A percentile compares a stretch with the other conserved stretches of the same genome.
Evolutionary conservation across 2,113 vertebrate genomes (phyloP).

Genomic region (Andinoacara biseriatus): DNA sequence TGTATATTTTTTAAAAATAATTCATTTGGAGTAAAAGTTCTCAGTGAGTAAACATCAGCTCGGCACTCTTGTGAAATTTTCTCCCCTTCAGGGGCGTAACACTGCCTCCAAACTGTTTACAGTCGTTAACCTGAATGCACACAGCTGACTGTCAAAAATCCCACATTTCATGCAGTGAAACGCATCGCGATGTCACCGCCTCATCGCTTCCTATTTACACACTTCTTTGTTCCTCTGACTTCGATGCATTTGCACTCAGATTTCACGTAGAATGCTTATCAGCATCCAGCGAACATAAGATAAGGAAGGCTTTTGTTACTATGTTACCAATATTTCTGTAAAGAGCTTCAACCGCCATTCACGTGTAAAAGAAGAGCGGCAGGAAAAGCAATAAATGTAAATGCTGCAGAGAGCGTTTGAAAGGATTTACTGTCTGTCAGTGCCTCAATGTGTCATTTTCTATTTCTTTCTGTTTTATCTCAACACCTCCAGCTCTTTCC

Average conservation of each 20-base stretch:
- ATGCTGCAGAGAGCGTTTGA: not conserved
- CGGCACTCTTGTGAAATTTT: too few species aligned
- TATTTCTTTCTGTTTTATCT: slow-evolving; percentile 23
- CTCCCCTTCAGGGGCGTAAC: too few species aligned
- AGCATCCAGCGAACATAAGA: not conserved
- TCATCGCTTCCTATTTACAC: not conserved
- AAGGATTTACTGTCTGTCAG: slow-evolving; percentile 18
- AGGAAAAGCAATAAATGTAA: not conserved
- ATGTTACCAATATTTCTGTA: not conserved
- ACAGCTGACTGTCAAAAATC: not conserved
- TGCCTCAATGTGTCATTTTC: slow-evolving; percentile 20
- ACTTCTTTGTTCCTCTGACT: not conserved
- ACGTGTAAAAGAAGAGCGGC: not conserved
- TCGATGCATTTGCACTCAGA: not conserved
- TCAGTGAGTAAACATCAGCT: too few species aligned
- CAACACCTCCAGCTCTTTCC: slow-evolving; percentile 21
- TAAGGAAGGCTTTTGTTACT: not conserved
- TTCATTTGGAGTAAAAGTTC: too few species aligned
- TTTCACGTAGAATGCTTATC: not conserved
- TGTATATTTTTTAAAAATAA: too few species aligned
- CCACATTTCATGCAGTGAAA: not conserved
- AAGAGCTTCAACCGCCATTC: not conserved
- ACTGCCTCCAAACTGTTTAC: too few species aligned
- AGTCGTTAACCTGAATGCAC: too few species aligned
- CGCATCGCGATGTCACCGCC: not conserved